Evolutionary conservation across 2,888 invertebrate genomes (phyloP).

Genomic region (Rhagonycha fulva): DNA sequence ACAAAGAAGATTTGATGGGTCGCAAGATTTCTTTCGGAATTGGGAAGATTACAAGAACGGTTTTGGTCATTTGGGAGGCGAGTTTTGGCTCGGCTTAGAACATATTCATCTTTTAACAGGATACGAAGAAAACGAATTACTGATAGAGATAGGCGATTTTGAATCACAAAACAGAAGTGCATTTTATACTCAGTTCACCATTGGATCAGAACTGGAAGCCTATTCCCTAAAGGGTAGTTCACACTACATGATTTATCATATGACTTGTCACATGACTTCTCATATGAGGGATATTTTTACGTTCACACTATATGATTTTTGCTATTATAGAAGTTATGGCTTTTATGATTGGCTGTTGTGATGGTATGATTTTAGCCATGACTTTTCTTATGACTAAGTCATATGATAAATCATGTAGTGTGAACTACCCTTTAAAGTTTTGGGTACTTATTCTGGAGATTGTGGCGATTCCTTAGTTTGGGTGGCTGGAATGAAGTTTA

Average conservation of each 20-base stretch:
- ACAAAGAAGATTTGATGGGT: constrained; percentile 68
- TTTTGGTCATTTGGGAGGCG: too few relatives aligned
- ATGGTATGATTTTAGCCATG: too few relatives aligned
- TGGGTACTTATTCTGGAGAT: constrained; percentile 64
- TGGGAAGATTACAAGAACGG: constrained; percentile 72
- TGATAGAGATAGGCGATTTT: constrained; percentile 68
- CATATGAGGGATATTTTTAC: too few relatives aligned
- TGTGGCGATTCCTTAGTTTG: constrained; percentile 72
- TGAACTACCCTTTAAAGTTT: too few relatives aligned
- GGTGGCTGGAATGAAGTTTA: constrained; percentile 72
- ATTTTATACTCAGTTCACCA: constrained; percentile 66
- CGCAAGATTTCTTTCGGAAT: constrained; percentile 66
- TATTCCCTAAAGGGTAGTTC: constrained; percentile 69
- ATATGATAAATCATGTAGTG: too few relatives aligned
- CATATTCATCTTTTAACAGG: constrained; percentile 61
- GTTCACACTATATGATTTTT: too few relatives aligned
- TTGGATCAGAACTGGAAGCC: constrained; percentile 67
- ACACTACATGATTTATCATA: too few relatives aligned
- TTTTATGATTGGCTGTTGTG: too few relatives aligned
- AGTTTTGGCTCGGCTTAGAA: constrained; percentile 53
- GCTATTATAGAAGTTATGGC: too few relatives aligned
- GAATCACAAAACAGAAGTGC: constrained; percentile 62
- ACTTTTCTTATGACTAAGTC: too few relatives aligned
- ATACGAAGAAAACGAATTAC: constrained; percentile 59
- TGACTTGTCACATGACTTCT: too few relatives aligned